Evolutionary conservation across 92 coral and sea anemone genomes (phyloP), one percentile per base, ranked within the genome.

Genomic region (Diadumene lineata): DNA sequence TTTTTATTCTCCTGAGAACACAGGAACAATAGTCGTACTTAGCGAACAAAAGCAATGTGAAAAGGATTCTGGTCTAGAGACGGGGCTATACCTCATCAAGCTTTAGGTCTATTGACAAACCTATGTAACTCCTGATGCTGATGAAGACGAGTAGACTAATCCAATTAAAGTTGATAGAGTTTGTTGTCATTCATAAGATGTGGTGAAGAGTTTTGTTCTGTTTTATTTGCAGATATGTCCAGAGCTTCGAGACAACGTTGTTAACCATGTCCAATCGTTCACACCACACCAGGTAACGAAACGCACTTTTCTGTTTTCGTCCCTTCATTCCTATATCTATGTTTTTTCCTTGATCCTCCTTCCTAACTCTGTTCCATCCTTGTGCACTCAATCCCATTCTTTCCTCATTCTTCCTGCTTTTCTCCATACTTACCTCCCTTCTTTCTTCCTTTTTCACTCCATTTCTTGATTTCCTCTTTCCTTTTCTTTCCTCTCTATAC

Each of bases 221-320:
- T 65, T 65, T 65, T 11, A 10, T 66, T 31, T 18, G 31, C 60
- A 94, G 99, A 81, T 96, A 62, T 96, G 97, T 65, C 99, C 99
- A 0, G 99, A 96, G 70, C 92, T 96, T 31, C 90, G 92, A 61
- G 99, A 96, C 38, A 88, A 88, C 60, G 74, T 96, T 38, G 92
- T 92, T 21, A 90, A 92, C 62, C 99, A 96, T 71, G 99, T 96
- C 22, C 96, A 96, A 71, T 93, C 93, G 17, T 96, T 96, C 82
- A 96, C 99, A 46, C 99, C 99, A 34, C 99, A 96, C 72, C 99
- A 96, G 97, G 99, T 96, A 68, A 71, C 73, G 48, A 3, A 1
- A 21, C 43, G 25, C 2, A 33, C 24, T 32, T 19, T 55, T 55
- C 21, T 58, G 26, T 26, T 16, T 3, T 2, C 25, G n/a, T 22